These are phyloP conservation scores for Ectemnius lituratus DNA, from an alignment of 2,888 invertebrate genomes.

Conservation along the genomic window DNA sequence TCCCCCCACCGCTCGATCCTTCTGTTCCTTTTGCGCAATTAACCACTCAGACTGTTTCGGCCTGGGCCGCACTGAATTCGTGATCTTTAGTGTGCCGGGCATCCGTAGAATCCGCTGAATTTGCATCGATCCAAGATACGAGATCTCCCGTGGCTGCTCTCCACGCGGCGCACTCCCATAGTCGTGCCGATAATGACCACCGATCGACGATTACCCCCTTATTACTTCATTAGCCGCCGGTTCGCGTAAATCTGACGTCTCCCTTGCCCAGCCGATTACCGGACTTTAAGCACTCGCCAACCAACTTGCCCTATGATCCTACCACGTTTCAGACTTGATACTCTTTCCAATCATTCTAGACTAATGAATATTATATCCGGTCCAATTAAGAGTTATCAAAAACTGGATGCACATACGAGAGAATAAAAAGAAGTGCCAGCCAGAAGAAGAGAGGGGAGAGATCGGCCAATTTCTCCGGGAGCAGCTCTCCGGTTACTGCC, in stretches of 20 bases:
- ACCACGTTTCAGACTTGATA: background rate
- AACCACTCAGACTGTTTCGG: slow-evolving; percentile 61
- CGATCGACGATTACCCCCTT: slow-evolving; percentile 52
- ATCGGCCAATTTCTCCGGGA: slow-evolving; percentile 29
- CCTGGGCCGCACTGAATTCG: slow-evolving; percentile 59
- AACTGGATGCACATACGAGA: background rate
- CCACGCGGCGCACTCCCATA: slow-evolving; percentile 25
- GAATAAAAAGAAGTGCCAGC: background rate
- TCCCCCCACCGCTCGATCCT: too few relatives aligned
- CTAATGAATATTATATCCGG: background rate
- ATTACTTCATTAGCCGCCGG: slow-evolving; percentile 55
- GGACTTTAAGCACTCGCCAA: slow-evolving; percentile 28
- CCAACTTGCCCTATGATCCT: background rate
- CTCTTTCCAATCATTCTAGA: background rate
- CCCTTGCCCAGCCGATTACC: background rate
- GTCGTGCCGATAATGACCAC: slow-evolving; percentile 47
- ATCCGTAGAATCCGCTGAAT: slow-evolving; percentile 62
- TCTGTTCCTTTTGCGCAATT: slow-evolving; percentile 63
- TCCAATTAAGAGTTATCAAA: background rate
- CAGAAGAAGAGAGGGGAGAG: slow-evolving; percentile 26
- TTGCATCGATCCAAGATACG: slow-evolving; percentile 61
- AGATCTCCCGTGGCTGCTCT: slow-evolving; percentile 44
- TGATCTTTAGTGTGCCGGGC: slow-evolving; percentile 60
- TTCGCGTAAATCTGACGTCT: slow-evolving; percentile 1
- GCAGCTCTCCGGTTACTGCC: background rate